Base-by-base conservation (phyloP, 2,888 invertebrate genomes). In the Patella pellucida region DNA sequence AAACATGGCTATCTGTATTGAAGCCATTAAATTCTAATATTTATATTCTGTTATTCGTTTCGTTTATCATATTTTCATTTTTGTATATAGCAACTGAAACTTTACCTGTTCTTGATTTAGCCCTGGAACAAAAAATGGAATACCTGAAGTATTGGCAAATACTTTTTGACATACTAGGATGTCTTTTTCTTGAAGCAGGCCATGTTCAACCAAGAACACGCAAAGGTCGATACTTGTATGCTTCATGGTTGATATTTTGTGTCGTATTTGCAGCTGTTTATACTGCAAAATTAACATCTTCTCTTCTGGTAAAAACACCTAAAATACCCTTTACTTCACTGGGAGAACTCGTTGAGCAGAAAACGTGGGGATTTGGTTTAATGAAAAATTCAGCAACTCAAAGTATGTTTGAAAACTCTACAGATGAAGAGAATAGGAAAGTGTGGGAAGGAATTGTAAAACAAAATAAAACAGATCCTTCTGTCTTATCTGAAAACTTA, bases 211-310 rank as follows among this genome's bases (percentile, higher is more conserved):
- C 73, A 5, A 31, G 68, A 14, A 50, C 73, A n/a, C n/a, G 73
- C 12, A 67, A 68, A n/a, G 73, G 73, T 19, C 11, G 68, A 52
- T 5, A 52, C 11, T 41, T 73, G n/a, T 27, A 68, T 27, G 41
- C 73, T 16, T 67, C 73, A 11, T 73, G 73, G 73, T 73, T 67
- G 73, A 41, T 73, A 27, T 73, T 73, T 68, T 67, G 68, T 68
- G 23, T 73, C 3, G 52, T 73, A 15, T 73, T 73, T n/a, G 68
- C 73, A 9, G 73, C 73, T 52, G 68, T 68, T 27, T 73, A 73
- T 52, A 67, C 51, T 4, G 73, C 68, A 16, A 73, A 19, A 11
- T 27, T 73, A 16, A 73, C 73, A 16, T 62, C 62, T 11, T 62
- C 16, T 1, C 62, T 62, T 9, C 12, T 62, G 12, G n/a, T 62